Conservation (phyloP, 2,888 invertebrate genomes). For the Euzetes globulus region DNA sequence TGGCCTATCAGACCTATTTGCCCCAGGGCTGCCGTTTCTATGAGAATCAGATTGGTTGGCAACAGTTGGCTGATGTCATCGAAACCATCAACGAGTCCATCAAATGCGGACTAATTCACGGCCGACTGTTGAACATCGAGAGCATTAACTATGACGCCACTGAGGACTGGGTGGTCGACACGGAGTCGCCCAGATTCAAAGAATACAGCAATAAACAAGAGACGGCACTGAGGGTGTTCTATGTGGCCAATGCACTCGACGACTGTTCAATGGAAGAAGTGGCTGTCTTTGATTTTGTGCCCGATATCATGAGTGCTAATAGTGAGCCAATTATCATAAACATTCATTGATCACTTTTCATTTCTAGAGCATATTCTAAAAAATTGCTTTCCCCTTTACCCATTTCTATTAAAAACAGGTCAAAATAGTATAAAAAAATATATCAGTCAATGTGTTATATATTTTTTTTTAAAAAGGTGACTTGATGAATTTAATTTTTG, state of each 20-base stretch:
- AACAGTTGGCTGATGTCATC: neutral
- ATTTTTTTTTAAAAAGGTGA: too few relatives aligned
- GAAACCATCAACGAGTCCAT: neutral
- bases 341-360: too few relatives aligned
- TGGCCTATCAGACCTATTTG: neutral
- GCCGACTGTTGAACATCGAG: neutral
- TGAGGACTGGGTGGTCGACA: neutral
- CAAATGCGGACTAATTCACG: neutral
- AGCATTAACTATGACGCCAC: constrained; percentile 2
- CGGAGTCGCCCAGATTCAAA: neutral
- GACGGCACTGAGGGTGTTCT: neutral
- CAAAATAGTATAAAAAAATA: too few relatives aligned
- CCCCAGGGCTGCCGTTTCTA: neutral
- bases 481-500: too few relatives aligned
- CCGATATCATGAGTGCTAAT: neutral
- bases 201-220: neutral
- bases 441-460: too few relatives aligned
- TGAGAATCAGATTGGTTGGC: neutral
- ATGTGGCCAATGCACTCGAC: neutral
- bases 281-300: constrained; percentile 10
- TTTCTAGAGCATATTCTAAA: too few relatives aligned
- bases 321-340: neutral
- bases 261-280: neutral
- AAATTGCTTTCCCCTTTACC: too few relatives aligned
- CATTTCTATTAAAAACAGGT: too few relatives aligned